Conservation (phyloP, 2,113 vertebrate species). For the Synodontis membranacea region DNA sequence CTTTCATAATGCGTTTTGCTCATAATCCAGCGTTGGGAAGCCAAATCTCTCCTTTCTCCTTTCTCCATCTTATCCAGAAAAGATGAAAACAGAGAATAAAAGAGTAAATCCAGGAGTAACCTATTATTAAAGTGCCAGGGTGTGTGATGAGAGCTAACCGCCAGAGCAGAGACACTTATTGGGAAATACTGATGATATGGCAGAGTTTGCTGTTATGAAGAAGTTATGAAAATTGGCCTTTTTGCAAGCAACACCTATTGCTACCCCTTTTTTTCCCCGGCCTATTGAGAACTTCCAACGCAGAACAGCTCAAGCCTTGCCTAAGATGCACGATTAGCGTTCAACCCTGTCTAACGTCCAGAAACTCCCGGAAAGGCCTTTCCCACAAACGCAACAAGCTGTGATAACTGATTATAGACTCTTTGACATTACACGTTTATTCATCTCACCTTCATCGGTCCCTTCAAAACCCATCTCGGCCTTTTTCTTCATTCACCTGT, state of each 20-base stretch:
- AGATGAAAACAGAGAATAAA: background rate
- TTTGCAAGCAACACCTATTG: background rate
- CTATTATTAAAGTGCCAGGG: background rate
- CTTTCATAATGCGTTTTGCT: background rate
- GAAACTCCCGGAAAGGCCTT: background rate
- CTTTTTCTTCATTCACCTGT: no score
- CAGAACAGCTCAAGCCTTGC: background rate
- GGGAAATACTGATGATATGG: background rate
- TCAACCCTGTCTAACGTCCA: background rate
- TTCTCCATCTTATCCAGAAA: no score
- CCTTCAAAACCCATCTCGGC: no score
- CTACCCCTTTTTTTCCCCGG: no score
- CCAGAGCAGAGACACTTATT: background rate
- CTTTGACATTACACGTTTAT: no score
- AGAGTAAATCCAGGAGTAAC: background rate
- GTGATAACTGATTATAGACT: background rate
- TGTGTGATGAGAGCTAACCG: conserved; percentile 8
- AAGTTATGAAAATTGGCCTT: background rate
- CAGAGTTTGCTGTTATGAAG: background rate
- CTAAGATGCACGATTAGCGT: background rate
- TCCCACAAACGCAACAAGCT: background rate
- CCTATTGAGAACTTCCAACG: background rate
- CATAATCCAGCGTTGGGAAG: background rate
- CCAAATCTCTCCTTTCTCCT: background rate
- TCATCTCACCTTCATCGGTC: no score